A percentile compares a stretch with the other conserved stretches of the same genome.
phyloP scores from a whole-genome alignment of 2,113 vertebrate genomes.

The Diadophis punctatus region DNA sequence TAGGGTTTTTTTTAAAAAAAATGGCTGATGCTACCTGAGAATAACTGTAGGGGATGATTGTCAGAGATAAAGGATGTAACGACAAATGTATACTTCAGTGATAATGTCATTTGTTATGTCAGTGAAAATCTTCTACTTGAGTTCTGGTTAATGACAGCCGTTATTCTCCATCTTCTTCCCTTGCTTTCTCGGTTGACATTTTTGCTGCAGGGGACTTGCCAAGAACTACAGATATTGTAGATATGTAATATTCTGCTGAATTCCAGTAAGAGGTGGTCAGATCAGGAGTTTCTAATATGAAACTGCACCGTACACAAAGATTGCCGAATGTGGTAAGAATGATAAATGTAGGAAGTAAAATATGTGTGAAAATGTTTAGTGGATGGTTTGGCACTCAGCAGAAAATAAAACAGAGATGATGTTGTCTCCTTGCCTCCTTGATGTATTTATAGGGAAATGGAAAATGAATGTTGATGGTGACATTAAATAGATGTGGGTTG shows the following conservation, averaged over 20 bases:
- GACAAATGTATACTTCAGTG: not conserved
- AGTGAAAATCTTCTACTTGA: not conserved
- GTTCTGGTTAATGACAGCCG: not conserved
- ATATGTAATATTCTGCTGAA: not conserved
- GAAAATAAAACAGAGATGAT: not conserved
- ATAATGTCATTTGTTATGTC: slow-evolving; percentile 9
- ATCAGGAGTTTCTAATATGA: not conserved
- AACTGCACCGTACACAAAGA: not conserved
- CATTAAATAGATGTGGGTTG: not conserved
- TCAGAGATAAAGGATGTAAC: not conserved
- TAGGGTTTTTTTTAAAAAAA: not conserved
- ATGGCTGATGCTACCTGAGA: not conserved
- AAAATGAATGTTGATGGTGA: not conserved
- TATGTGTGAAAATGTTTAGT: not conserved
- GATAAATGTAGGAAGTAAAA: not conserved
- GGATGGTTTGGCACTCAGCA: not conserved
- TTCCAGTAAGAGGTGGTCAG: not conserved
- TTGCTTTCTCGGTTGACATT: not conserved
- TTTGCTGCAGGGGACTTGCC: not conserved
- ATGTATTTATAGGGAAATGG: not conserved
- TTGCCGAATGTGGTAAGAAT: not conserved
- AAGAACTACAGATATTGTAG: not conserved
- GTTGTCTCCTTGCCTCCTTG: not conserved
- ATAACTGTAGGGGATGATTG: not conserved
- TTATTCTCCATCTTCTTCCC: not conserved